Evolutionary conservation across 2,797 vertebrate genomes (phyloP).

Genomic region (Danio kyathit): DNA sequence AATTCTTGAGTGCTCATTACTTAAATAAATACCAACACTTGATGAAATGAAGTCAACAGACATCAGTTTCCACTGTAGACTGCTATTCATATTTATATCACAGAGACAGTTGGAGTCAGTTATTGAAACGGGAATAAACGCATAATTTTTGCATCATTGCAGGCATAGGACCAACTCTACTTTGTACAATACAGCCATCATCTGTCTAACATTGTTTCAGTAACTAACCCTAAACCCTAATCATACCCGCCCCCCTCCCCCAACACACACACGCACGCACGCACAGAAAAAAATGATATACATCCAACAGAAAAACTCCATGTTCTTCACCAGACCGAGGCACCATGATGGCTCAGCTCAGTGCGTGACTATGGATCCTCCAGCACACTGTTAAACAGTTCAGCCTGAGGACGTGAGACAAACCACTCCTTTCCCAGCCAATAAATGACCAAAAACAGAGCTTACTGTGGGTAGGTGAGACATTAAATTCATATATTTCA

Average conservation of each 20-base stretch:
- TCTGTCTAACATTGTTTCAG: constrained; percentile 77
- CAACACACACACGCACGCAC: constrained; percentile 30
- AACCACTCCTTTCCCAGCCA: constrained; percentile 32
- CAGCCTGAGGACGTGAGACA: constrained; percentile 43
- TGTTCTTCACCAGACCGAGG: constrained; percentile 69
- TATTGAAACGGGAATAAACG: constrained; percentile 86
- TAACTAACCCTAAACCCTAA: constrained; percentile 73
- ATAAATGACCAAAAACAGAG: constrained; percentile 27
- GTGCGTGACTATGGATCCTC: constrained; percentile 62
- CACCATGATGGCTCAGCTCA: constrained; percentile 70
- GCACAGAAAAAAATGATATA: constrained; percentile 67
- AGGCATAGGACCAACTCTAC: constrained; percentile 83
- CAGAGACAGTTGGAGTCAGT: constrained; percentile 82
- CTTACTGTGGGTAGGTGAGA: constrained; percentile 43
- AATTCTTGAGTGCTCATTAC: background rate
- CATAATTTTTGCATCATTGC: constrained; percentile 78
- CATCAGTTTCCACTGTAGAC: constrained; percentile 75
- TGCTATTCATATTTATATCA: constrained; percentile 82
- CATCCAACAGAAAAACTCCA: constrained; percentile 73
- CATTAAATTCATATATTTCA: constrained; percentile 34
- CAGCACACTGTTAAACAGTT: constrained; percentile 47
- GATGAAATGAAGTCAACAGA: constrained; percentile 65
- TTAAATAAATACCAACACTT: constrained; percentile 18
- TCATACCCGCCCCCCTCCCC: constrained; percentile 51
- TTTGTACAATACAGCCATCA: constrained; percentile 83